Percentiles rank a stretch among this genome's conserved stretches.
Evolutionary conservation across 2,113 vertebrate species (phyloP).

Genomic region (Ciconia boyciana): DNA sequence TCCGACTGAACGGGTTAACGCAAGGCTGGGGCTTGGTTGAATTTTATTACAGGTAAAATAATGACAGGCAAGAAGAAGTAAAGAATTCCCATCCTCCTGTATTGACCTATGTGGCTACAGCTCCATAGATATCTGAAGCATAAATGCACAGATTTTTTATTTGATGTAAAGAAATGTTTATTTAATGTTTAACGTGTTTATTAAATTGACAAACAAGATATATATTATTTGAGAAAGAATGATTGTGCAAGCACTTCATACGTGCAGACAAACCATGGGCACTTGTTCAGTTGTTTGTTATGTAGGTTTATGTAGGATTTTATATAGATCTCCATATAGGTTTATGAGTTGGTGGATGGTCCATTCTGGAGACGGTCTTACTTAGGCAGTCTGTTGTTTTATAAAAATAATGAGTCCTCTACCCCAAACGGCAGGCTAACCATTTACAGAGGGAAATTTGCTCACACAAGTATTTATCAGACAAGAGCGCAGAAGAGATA

Average conservation of each 20-base stretch:
- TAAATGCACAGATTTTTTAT: neutral
- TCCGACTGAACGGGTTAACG: neutral
- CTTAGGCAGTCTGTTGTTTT: neutral
- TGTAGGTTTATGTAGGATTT: neutral
- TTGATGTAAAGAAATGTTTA: neutral
- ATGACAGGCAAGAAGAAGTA: neutral
- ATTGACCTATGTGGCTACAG: neutral
- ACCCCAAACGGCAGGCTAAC: neutral
- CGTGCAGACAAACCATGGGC: neutral
- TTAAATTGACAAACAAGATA: neutral
- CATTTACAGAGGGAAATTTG: neutral
- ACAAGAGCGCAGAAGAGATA: neutral
- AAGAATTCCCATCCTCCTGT: neutral
- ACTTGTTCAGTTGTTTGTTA: neutral
- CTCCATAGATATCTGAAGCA: neutral
- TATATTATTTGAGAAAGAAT: neutral
- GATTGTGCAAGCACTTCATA: neutral
- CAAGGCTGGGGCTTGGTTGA: constrained; percentile 61
- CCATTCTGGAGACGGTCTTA: neutral
- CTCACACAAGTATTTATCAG: neutral
- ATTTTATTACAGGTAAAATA: constrained; percentile 66
- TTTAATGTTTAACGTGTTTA: neutral
- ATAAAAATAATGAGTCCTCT: neutral
- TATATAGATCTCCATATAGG: neutral
- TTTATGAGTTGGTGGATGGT: neutral